A percentile compares a stretch with the other conserved stretches of the same genome.
Conservation (phyloP, 2,797 vertebrate genomes). For the Sphenopsis melanotis region DNA sequence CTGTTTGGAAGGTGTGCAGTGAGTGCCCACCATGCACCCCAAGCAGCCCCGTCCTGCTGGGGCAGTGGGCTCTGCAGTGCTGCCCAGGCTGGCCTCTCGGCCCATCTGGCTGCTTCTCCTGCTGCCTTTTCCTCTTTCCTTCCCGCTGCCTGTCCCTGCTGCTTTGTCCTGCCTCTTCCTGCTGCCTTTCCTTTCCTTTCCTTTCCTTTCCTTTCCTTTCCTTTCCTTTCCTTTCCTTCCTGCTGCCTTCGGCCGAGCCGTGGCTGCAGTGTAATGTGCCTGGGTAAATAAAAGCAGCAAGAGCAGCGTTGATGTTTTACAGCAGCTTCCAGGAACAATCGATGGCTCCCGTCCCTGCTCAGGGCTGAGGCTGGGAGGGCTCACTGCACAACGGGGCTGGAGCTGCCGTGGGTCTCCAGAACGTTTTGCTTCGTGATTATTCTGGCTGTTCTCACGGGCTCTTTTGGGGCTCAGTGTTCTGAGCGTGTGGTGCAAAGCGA, state of each 20-base stretch:
- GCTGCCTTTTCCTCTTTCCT: no score
- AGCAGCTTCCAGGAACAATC: rapidly evolving
- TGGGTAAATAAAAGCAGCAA: rapidly evolving
- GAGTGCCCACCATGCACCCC: no score
- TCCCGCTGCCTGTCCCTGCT: neutral
- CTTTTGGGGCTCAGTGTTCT: neutral
- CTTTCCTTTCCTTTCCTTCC: no score
- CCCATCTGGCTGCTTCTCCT: neutral
- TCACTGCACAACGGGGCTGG: neutral
- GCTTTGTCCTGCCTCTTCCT: no score
- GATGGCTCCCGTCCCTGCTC: neutral
- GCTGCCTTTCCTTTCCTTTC: no score
- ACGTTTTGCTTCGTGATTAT: neutral
- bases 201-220: no score
- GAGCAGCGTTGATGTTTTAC: rapidly evolving
- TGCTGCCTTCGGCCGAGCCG: rapidly evolving
- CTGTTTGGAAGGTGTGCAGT: no score
- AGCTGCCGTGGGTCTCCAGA: rapidly evolving
- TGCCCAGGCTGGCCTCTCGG: no score
- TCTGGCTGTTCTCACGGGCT: rapidly evolving
- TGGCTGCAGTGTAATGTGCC: rapidly evolving
- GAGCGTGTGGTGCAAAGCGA: neutral
- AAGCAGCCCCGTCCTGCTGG: no score
- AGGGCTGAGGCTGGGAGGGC: rapidly evolving
- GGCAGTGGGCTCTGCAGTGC: no score